Evolutionary conservation across 2,797 vertebrate species (phyloP).

Genomic region (Halcyon smyrnensis): DNA sequence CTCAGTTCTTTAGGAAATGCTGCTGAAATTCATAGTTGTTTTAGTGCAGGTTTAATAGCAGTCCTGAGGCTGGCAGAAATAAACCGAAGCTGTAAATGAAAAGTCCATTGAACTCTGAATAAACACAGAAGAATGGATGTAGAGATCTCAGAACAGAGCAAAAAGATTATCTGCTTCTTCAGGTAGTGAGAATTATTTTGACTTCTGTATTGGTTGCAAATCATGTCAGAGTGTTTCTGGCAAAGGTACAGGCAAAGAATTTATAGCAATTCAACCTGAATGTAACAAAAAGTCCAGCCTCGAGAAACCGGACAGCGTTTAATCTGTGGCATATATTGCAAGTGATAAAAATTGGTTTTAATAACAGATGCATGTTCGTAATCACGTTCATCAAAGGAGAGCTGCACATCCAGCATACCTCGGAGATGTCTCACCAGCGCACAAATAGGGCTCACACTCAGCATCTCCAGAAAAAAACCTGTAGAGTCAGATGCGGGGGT

Average conservation of each 20-base stretch:
- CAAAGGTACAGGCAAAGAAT: background rate
- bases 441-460: constrained; percentile 64
- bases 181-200: background rate
- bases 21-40: background rate
- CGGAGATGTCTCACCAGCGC: background rate
- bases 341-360: background rate
- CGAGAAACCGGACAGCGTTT: background rate
- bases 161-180: background rate
- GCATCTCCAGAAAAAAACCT: constrained; percentile 46
- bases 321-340: background rate
- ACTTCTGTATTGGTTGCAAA: background rate
- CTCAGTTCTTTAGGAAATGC: background rate
- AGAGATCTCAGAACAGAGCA: background rate
- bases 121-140: background rate
- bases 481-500: constrained; percentile 6
- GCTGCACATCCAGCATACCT: constrained; percentile 32
- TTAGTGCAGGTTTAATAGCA: background rate
- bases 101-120: background rate
- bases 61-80: background rate
- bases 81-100: background rate
- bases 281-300: background rate
- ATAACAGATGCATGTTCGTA: background rate
- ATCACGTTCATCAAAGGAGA: background rate
- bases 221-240: background rate
- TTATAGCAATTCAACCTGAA: background rate